Base-by-base conservation (phyloP, 2,797 vertebrate genomes). In the Furcifer pardalis region DNA sequence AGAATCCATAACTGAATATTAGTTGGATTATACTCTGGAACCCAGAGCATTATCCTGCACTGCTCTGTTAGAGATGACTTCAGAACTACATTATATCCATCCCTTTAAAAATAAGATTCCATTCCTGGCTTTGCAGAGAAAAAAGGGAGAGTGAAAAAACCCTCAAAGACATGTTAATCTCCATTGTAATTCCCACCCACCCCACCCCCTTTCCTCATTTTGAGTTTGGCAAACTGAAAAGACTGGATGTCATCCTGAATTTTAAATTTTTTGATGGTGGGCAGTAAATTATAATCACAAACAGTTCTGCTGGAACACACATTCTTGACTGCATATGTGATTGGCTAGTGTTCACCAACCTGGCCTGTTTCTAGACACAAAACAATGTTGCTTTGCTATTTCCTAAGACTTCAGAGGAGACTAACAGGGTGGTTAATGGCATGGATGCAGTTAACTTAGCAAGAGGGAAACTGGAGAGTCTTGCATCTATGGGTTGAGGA, bases 241-340 rank as follows among this genome's bases (percentile, higher is more conserved):
- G 25, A 81, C 66, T 87, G 78, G 82, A 80, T 12, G 81, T 84
- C 84, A 68, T 30, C 79, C n/a, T 76, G 77, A 89, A 89, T 90
- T 86, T 60, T 80, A 87, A 80, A 49, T 78, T 77, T 81, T 68
- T 66, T 87, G 65, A 27, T 82, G 90, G 46, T 0, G 44, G 77
- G 77, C 81, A 85, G 46, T 32, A 86, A 90, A 86, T 86, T 80
- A 56, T 19, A 21, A 6, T 84, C 89, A 63, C 88, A 84, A 89
- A 90, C 83, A 59, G 0, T 52, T 15, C 27, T 85, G 49, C 82
- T 85, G n/a, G 81, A 3, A 84, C 40, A 19, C 62, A 68, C 78
- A 82, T 75, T 0, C 71, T 91, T 88, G 86, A 86, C 37, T 66
- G 8, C 17, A 25, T 68, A 72, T 72, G 17, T 44, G 84, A 81